phyloP scores from a whole-genome alignment of 2,888 invertebrate genomes.

The Acronicta leporina region DNA sequence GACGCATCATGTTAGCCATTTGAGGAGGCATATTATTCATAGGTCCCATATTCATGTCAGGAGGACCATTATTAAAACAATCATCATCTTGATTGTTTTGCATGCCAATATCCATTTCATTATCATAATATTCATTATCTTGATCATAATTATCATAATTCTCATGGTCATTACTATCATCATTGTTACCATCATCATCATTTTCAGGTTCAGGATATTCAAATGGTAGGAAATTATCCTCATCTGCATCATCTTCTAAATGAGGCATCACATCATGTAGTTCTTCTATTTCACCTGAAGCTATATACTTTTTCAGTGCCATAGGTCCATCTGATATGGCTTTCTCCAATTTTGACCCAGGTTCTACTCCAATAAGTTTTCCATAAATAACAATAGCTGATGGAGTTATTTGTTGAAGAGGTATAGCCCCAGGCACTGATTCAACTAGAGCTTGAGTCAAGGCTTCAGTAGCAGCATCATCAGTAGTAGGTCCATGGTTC shows the following conservation, averaged over 20 bases:
- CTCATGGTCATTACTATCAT: conserved; percentile 62
- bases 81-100: conserved; percentile 80
- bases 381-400: conserved; percentile 95
- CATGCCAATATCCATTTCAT: conserved; percentile 80
- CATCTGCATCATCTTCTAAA: conserved; percentile 90
- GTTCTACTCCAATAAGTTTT: conserved; percentile 93
- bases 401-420: conserved; percentile 93
- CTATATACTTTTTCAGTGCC: conserved; percentile 93
- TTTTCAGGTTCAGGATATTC: conserved; percentile 79
- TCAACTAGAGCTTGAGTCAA: conserved; percentile 92
- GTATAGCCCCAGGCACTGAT: conserved; percentile 94
- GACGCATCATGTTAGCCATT: conserved; percentile 63
- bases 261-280: conserved; percentile 93
- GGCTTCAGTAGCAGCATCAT: conserved; percentile 89
- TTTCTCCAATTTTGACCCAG: conserved; percentile 93
- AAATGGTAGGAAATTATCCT: conserved; percentile 81
- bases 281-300: conserved; percentile 94
- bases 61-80: conserved; percentile 75
- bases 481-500: conserved; percentile 92
- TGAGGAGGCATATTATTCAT: conserved; percentile 62
- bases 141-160: conserved; percentile 74
- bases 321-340: conserved; percentile 94
- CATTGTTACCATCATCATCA: conserved; percentile 65
- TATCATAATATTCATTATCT: conserved; percentile 78
- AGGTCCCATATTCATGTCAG: conserved; percentile 66